These are phyloP conservation scores for Rugalucina vietnamica DNA, from an alignment of 2,888 invertebrate genomes.

Conservation along the genomic window DNA sequence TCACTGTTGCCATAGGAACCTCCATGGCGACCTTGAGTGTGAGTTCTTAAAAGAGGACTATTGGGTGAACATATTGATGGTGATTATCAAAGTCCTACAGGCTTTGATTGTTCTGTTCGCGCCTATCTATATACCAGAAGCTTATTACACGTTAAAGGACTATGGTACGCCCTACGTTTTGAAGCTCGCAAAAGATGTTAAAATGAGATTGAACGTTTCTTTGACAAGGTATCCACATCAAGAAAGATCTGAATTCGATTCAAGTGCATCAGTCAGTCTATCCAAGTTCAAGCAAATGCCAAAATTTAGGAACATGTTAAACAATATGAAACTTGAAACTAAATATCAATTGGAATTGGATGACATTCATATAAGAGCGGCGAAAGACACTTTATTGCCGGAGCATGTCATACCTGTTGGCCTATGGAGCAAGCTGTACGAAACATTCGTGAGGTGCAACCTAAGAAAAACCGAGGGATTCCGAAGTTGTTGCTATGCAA, in stretches of 20 bases:
- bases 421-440: constrained; percentile 66
- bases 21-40: constrained; percentile 24
- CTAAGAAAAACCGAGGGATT: constrained; percentile 71
- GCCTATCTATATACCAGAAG: constrained; percentile 72
- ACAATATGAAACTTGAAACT: constrained; percentile 35
- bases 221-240: constrained; percentile 32
- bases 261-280: constrained; percentile 23
- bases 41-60: constrained; percentile 53
- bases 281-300: constrained; percentile 44
- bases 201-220: constrained; percentile 16
- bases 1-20: constrained; percentile 45
- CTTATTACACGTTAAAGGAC: constrained; percentile 65
- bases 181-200: constrained; percentile 9
- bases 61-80: constrained; percentile 70
- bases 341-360: constrained; percentile 52
- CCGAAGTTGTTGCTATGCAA: constrained; percentile 67
- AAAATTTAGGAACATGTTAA: constrained; percentile 43
- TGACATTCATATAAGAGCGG: constrained; percentile 64
- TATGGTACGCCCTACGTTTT: constrained; percentile 10
- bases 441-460: constrained; percentile 74
- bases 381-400: constrained; percentile 64
- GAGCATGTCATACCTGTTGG: constrained; percentile 71
- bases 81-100: constrained; percentile 69
- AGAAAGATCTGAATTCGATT: not conserved
- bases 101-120: constrained; percentile 72